Base-by-base conservation (phyloP, 2,888 invertebrate genomes). In the Drosophila villosipedis region DNA sequence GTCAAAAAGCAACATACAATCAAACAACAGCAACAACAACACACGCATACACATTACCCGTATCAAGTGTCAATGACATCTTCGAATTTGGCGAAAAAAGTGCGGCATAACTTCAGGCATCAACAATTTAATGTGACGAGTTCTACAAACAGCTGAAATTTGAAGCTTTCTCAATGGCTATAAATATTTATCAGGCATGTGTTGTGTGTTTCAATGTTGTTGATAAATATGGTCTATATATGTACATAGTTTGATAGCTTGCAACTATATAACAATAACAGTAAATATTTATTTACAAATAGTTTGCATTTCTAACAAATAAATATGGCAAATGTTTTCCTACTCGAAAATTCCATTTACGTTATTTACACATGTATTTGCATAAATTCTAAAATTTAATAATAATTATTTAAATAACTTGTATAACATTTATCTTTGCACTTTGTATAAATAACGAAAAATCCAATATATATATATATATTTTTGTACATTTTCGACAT, bases 41-140 rank as follows among this genome's bases (percentile, higher is more conserved):
- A 43, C 39, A 28, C 57, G 4, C 28, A 30, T 3, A 30, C 30
- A 19, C 30, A 30, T 30, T 52, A n/a, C 50, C 12, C 10, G 14
- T 37, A 22, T 22, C n/a, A 22, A 57, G 54, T 65, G 78, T 78
- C 78, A 72, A 60, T 78, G 78, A 78, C 78, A 47, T 49, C 43
- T 65, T 12, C 37, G 28, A 53, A 50, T 31, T 30, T 7, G 3
- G 1, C 10, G 12, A 14, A 59, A 71, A 71, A 75, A 66, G 3
- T 68, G 55, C 25, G 52, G 78, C 73, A 78, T 78, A 78, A 54
- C 54, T 76, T 78, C 43, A 57, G 78, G 78, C 76, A 43, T n/a
- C 12, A n/a, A 37, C 2, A 19, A 10, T 41, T 30, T n/a, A 59
- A 50, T 61, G 35, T 14, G 22, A 50, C 33, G 35, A 22, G 5